Evolutionary conservation across 2,113 vertebrate genomes (phyloP), one percentile per base, ranked within the genome.

Genomic region (Leptosomus discolor): DNA sequence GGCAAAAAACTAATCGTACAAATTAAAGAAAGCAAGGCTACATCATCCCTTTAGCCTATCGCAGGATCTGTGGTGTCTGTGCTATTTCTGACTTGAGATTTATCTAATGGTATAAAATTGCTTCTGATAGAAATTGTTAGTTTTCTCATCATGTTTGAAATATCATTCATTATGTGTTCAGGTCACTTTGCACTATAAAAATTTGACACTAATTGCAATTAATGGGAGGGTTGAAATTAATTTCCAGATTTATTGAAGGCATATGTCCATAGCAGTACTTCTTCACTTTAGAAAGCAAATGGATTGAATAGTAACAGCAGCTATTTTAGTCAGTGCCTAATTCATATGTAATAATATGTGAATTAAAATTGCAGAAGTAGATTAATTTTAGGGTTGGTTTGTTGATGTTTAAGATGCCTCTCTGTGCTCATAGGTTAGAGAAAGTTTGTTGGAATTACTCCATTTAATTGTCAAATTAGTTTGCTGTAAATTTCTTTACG

Each of bases 111-210:
- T 71, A 23, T 83, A 61, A 96, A 94, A 95, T 82, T 65, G 54
- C 68, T 91, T 90, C 53, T 90, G 76, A 39, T 45, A 58, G 43
- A 92, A 95, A 88, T 70, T 46, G 60, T 94, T 93, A 15, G 26
- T 90, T 96, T 96, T 77, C 61, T 92, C 46, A 20, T 93, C 24
- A 21, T 85, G 54, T 88, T 90, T 94, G 81, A 95, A 91, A 84
- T 87, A 61, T 22, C 27, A 37, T 87, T 22, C 27, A 37, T 87
- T 87, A 68, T 81, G 75, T 90, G 81, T 85, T 88, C 77, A 91
- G 88, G 65, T 94, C 67, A 92, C n/a, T 91, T 83, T 41, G 45
- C 61, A 37, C 57, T 92, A 54, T 63, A 84, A 95, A 87, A 92
- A 71, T 71, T 51, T 93, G 65, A 88, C 78, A 64, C 75, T 93